Base-by-base conservation (phyloP, 1,140 invertebrate species). In the Stegodyphus dumicola region DNA sequence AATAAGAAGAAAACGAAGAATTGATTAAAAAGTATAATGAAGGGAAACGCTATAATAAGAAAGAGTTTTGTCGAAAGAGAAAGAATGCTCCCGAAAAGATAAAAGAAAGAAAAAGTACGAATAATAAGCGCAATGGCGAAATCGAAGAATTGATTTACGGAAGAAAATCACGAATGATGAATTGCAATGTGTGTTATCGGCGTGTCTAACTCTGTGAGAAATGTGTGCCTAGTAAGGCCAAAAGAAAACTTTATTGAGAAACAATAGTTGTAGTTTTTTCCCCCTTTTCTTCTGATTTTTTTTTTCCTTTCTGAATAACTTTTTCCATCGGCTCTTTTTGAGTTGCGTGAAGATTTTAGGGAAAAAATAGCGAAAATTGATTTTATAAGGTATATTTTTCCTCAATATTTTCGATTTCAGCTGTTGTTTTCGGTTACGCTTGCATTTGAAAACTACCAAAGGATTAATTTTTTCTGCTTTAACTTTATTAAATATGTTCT, bases 21-120 rank as follows among this genome's bases (percentile, higher is more conserved):
- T 75, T 83, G 56, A 83, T 83, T 83, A 83, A 83, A 83, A 83
- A 83, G 80, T 83, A 83, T 83, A 83, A 83, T 83, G 80, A 83
- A 60, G 69, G 71, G 6, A 53, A 75, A 75, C 77, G 67, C 15
- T 75, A 48, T 83, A 83, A 83, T 75, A 83, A 75, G 48, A 56
- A 49, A 66, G 53, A 66, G 69, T 48, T 53, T 18, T 52, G 71
- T 73, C 18, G 48, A 69, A 73, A 81, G 60, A 51, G 51, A 74
- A 60, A 71, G 65, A 83, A 69, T 52, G 33, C 33, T 33, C 33
- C 33, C 33, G 33, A 33, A 33, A 33, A 33, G 33, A 33, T 33
- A 33, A 7, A n/a, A 56, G 75, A 83, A 83, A 75, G 56, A 73
- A 75, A 56, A 75, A 75, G 75, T 49, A 73, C 74, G 71, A 83